Conservation (phyloP, 2,113 vertebrate species). For the Cephalophus harveyi region DNA sequence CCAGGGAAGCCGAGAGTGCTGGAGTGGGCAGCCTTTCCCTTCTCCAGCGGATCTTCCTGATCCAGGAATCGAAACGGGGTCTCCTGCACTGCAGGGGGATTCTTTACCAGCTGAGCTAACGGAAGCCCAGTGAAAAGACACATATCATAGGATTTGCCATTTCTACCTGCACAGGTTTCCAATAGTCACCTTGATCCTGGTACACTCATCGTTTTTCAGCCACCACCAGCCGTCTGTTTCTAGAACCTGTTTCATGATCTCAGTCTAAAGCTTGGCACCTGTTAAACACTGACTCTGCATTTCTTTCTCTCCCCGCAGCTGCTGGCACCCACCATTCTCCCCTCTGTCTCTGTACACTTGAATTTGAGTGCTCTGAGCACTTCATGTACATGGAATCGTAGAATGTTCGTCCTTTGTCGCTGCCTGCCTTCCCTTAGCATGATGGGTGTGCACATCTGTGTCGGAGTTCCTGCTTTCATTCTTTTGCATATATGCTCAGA, state of each 20-base stretch:
- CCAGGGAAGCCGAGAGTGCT: not conserved
- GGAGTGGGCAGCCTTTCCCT: not conserved
- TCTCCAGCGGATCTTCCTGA: not conserved
- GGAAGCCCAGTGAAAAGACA: not conserved
- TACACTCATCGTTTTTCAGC: not conserved
- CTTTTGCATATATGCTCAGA: not conserved
- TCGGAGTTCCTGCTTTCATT: not conserved
- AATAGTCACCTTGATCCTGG: not conserved
- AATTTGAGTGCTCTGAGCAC: not conserved
- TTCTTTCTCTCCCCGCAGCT: not conserved
- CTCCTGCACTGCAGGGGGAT: not conserved
- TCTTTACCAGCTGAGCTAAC: not conserved
- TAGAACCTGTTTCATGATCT: not conserved
- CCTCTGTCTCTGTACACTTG: not conserved
- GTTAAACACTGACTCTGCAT: not conserved
- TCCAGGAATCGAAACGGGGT: not conserved
- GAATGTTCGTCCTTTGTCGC: not conserved
- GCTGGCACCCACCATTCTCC: not conserved
- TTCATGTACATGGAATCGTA: not conserved
- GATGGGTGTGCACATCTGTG: not conserved
- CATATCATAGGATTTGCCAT: not conserved
- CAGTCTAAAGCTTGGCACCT: not conserved
- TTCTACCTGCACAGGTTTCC: not conserved
- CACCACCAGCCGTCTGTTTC: not conserved
- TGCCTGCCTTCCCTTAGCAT: not conserved